phyloP scores from a whole-genome alignment of 1,140 invertebrate genomes.

The Drosophila subpulchrella region DNA sequence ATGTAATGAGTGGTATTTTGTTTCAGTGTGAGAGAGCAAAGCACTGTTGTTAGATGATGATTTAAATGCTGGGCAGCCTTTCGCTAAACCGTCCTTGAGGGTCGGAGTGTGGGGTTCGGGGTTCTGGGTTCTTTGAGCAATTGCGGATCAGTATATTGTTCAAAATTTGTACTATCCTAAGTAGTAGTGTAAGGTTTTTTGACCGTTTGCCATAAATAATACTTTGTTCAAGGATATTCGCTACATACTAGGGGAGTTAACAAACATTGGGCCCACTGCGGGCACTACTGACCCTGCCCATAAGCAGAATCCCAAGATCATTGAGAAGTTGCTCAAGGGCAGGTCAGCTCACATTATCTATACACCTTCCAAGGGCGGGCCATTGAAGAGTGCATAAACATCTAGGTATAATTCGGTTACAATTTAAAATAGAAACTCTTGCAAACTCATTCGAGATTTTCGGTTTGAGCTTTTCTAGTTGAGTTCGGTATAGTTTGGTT shows the following conservation, averaged over 20 bases:
- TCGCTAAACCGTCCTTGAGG: conserved; percentile 37
- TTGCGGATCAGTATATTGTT: conserved; percentile 66
- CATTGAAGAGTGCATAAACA: conserved; percentile 23
- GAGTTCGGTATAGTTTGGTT: conserved; percentile 26
- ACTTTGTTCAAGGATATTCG: conserved; percentile 45
- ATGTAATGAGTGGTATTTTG: conserved; percentile 27
- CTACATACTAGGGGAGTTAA: conserved; percentile 55
- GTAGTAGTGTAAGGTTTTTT: conserved; percentile 68
- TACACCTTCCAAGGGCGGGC: conserved; percentile 35
- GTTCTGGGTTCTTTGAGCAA: conserved; percentile 59
- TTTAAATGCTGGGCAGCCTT: conserved; percentile 73
- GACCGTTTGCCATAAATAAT: conserved; percentile 70
- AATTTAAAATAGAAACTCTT: conserved; percentile 82
- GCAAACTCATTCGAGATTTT: conserved; percentile 72
- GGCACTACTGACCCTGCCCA: conserved; percentile 9
- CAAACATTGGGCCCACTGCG: conserved; percentile 37
- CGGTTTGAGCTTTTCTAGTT: conserved; percentile 14
- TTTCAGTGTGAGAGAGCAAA: conserved; percentile 53
- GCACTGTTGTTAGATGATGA: conserved; percentile 62
- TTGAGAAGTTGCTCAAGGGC: not conserved
- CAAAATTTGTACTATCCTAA: conserved; percentile 79
- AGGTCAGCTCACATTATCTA: conserved; percentile 34
- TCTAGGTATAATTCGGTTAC: conserved; percentile 22
- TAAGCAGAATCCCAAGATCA: not conserved
- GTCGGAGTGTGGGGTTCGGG: conserved; percentile 18